Base-by-base conservation (phyloP, 2,797 vertebrate genomes). In the Gymnothorax reevesii region DNA sequence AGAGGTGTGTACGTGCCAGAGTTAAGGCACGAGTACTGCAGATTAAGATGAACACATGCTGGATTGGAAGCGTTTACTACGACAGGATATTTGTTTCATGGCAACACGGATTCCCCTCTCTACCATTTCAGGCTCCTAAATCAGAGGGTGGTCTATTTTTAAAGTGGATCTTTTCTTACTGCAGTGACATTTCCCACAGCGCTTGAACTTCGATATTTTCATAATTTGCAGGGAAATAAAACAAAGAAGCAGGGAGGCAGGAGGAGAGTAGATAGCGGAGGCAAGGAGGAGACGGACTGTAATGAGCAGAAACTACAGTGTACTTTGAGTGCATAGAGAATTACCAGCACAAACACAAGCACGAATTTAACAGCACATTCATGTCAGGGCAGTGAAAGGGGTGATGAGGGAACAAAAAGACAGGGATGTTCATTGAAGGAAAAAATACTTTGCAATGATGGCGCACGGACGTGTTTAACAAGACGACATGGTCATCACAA, bases 151-250 rank as follows among this genome's bases (percentile, higher is more conserved):
- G 33, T 79, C 42, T 79, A 79, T 79, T 79, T 79, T 79, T 79
- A 79, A 75, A 79, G n/a, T 55, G 75, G 75, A 54, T 20, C 17
- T 55, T 79, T 77, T 42, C 33, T 79, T 79, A 79, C 9, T 10
- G 20, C 75, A 22, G 42, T 54, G 75, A 79, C 75, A 79, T 79
- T 79, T 79, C 75, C n/a, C 49, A 22, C 75, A 0, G 75, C 17
- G 10, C n/a, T 20, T 55, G 75, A 55, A 79, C 75, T 79, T 79
- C 54, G 49, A 79, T 79, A 79, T 79, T 79, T 79, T 79, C 75
- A 54, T 55, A 79, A 79, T 79, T 79, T 54, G 49, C 27, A 33
- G 20, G 42, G 5, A 10, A 49, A 77, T 77, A 52, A 79, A 79
- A 54, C n/a, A 7, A 17, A 17, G 75, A 7, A 6, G 17, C 6